Evolutionary conservation across 2,888 invertebrate species (phyloP).

Genomic region (Spodoptera picta): DNA sequence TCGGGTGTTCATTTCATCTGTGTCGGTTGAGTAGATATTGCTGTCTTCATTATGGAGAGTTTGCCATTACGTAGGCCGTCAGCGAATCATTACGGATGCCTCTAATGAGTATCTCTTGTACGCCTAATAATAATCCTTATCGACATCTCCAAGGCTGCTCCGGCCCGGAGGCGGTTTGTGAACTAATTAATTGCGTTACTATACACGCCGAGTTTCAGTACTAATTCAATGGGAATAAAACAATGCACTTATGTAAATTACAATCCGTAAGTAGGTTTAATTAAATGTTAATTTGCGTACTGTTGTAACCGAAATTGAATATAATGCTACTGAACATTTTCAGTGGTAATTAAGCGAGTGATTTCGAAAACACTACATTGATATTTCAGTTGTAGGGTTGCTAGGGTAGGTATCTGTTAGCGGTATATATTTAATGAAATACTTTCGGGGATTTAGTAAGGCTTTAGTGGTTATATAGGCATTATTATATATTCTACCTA

Average conservation of each 20-base stretch:
- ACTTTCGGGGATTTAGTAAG: too few species aligned
- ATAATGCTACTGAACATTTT: conserved; percentile 34
- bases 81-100: conserved; percentile 67
- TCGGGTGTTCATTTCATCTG: conserved; percentile 57
- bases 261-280: conserved; percentile 34
- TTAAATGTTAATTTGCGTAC: conserved; percentile 38
- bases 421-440: background rate
- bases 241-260: conserved; percentile 30
- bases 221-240: conserved; percentile 28
- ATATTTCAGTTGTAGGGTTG: conserved; percentile 4
- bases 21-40: conserved; percentile 56
- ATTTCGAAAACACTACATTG: conserved; percentile 11
- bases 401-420: too few species aligned
- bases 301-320: conserved; percentile 30
- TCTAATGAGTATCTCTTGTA: conserved; percentile 70
- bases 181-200: conserved; percentile 23
- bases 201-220: conserved; percentile 16
- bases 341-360: conserved; percentile 37
- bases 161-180: conserved; percentile 9
- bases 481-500: too few species aligned
- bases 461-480: too few species aligned
- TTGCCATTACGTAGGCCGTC: conserved; percentile 64
- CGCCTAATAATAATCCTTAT: conserved; percentile 61
- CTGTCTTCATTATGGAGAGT: conserved; percentile 66
- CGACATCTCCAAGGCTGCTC: conserved; percentile 34